These are phyloP conservation scores for Sinopyrophorus schimmeli DNA, from an alignment of 2,888 invertebrate genomes.

Conservation along the genomic window DNA sequence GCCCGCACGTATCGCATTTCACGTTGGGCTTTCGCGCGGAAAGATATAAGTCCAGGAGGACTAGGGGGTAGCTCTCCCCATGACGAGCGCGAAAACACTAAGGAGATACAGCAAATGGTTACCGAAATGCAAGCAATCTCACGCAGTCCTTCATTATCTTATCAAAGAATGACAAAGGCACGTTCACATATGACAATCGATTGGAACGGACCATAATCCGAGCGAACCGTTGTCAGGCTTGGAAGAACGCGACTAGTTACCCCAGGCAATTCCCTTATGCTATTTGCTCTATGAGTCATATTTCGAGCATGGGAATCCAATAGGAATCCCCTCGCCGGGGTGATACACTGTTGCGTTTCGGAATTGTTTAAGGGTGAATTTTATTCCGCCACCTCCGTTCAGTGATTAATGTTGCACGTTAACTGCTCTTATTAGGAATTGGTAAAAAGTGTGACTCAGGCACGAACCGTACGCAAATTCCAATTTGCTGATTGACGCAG, in stretches of 20 bases:
- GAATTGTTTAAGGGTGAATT: constrained; percentile 18
- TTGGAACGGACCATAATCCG: constrained; percentile 11
- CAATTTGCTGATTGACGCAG: too few species aligned
- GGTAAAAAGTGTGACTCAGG: too few species aligned
- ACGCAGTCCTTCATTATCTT: constrained; percentile 54
- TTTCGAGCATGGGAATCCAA: constrained; percentile 49
- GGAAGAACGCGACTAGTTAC: constrained; percentile 35
- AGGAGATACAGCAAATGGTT: constrained; percentile 32
- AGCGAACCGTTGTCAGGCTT: constrained; percentile 23
- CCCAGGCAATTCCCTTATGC: constrained; percentile 50
- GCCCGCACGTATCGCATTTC: constrained; percentile 31
- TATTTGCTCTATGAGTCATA: constrained; percentile 53
- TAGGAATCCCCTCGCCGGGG: constrained; percentile 46
- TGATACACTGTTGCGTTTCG: constrained; percentile 35
- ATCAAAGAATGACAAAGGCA: constrained; percentile 46
- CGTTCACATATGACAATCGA: neutral
- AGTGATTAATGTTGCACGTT: constrained; percentile 16
- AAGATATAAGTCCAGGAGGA: constrained; percentile 3
- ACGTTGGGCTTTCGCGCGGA: constrained; percentile 10
- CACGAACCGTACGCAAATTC: too few species aligned
- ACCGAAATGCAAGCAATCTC: constrained; percentile 53
- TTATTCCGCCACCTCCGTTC: constrained; percentile 25
- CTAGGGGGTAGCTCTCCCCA: constrained; percentile 26
- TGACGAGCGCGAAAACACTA: constrained; percentile 30
- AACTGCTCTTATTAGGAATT: too few species aligned